phyloP scores from a whole-genome alignment of 2,113 vertebrate genomes.

The Varanus komodoensis region DNA sequence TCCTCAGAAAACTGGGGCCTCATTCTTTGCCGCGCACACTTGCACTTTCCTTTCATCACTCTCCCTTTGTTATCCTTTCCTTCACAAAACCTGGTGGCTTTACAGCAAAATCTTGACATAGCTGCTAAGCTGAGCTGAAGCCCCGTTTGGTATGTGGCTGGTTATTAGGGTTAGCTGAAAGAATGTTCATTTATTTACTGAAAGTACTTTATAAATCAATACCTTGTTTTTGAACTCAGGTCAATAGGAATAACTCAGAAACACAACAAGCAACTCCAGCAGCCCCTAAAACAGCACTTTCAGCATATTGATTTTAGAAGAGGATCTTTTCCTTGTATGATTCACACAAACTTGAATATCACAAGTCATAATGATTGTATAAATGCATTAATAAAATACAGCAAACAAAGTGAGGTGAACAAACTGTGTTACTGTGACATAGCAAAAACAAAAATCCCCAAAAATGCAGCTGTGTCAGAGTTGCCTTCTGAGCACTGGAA shows the following conservation, averaged over 20 bases:
- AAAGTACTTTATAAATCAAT: conserved; percentile 83
- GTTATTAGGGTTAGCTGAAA: conserved; percentile 71
- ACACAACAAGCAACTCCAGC: conserved; percentile 75
- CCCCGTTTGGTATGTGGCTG: conserved; percentile 60
- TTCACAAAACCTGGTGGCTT: background rate
- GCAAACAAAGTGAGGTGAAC: background rate
- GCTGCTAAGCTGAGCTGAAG: conserved; percentile 29
- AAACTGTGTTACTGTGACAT: background rate
- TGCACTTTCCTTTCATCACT: background rate
- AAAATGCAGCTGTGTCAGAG: background rate
- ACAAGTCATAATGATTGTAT: conserved; percentile 66
- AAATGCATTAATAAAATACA: conserved; percentile 36
- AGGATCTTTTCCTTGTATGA: conserved; percentile 80
- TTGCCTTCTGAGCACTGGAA: background rate
- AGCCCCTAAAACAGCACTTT: conserved; percentile 78
- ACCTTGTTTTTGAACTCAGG: conserved; percentile 80
- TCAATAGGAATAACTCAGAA: conserved; percentile 83
- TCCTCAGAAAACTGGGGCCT: conserved; percentile 1
- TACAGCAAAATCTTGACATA: conserved; percentile 27
- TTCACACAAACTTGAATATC: conserved; percentile 73
- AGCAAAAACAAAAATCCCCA: background rate
- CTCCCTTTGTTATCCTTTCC: background rate
- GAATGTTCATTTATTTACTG: conserved; percentile 79
- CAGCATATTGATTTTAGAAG: conserved; percentile 75
- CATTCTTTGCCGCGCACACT: accelerated